Evolutionary conservation across 2,113 vertebrate species (phyloP).

Genomic region (Galeopterus variegatus): DNA sequence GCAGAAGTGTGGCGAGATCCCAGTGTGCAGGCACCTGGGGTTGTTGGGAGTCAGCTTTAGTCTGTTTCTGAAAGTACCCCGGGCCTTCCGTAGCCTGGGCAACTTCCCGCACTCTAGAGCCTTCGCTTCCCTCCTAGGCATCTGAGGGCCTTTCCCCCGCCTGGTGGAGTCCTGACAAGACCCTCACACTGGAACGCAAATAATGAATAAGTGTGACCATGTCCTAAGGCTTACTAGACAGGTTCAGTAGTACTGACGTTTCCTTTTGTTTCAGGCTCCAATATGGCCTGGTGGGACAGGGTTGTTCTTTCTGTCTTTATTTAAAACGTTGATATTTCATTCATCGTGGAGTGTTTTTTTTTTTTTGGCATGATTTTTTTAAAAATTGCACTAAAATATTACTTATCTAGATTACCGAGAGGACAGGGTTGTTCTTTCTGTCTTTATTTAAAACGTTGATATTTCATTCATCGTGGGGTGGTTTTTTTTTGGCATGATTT

Average conservation of each 20-base stretch:
- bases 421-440: neutral
- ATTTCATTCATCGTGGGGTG: neutral
- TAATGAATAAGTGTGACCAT: neutral
- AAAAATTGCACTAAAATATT: neutral
- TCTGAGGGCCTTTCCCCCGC: neutral
- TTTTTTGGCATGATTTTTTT: constrained; percentile 40
- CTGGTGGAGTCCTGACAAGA: neutral
- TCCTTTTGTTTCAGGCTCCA: neutral
- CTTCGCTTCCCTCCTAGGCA: neutral
- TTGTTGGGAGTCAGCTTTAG: neutral
- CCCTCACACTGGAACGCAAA: neutral
- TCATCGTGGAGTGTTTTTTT: neutral
- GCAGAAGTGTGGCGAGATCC: neutral
- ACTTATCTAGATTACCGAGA: no score
- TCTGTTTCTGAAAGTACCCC: neutral
- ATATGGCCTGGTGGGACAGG: neutral
- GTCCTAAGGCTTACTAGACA: neutral
- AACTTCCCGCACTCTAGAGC: neutral
- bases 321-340: constrained; percentile 28
- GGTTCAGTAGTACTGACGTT: neutral
- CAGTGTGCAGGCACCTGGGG: accelerated
- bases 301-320: neutral
- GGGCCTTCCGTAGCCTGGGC: neutral
- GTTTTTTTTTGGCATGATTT: constrained; percentile 47
- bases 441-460: neutral